phyloP scores from a whole-genome alignment of 2,113 vertebrate genomes.

The Bagarius yarrelli region DNA sequence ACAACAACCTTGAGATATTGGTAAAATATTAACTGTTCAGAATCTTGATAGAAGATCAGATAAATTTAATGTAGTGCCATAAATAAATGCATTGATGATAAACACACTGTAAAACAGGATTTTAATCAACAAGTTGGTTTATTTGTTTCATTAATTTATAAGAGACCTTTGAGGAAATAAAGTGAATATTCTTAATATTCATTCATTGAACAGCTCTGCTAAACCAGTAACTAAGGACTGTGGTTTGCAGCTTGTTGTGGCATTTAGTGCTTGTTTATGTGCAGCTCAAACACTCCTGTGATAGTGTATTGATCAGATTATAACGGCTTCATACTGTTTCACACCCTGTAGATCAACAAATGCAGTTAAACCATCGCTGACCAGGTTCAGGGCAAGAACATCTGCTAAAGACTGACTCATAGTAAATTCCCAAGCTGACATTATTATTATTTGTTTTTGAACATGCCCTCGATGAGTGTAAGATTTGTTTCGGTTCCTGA shows the following conservation, averaged over 20 bases:
- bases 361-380: neutral
- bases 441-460: neutral
- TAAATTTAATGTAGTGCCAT: neutral
- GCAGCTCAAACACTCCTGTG: neutral
- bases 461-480: neutral
- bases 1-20: neutral
- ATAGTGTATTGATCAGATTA: neutral
- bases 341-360: neutral
- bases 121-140: neutral
- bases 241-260: neutral
- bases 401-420: neutral
- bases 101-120: neutral
- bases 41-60: neutral
- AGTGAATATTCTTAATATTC: too few species aligned
- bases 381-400: neutral
- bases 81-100: neutral
- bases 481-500: neutral
- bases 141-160: neutral
- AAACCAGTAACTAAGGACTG: too few species aligned
- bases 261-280: neutral
- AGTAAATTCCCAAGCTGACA: neutral
- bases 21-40: constrained; percentile 5
- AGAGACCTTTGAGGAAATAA: too few species aligned
- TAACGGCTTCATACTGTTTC: neutral
- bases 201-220: too few species aligned